Base-by-base conservation (phyloP, 2,888 invertebrate species). In the Synergus gifuensis region DNA sequence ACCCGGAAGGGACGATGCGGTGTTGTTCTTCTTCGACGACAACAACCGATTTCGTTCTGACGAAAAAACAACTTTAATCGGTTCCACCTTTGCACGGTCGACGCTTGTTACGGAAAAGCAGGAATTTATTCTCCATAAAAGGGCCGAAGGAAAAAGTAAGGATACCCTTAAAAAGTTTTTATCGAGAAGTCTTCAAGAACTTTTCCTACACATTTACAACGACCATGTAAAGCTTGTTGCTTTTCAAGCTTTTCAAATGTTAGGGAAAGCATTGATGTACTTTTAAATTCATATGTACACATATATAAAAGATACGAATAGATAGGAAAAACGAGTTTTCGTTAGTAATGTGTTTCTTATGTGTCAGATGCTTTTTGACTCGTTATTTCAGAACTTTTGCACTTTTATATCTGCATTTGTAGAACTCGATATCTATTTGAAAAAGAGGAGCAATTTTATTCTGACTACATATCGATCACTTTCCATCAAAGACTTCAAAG, bases 101-200 rank as follows among this genome's bases (percentile, higher is more conserved):
- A 54, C 73, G 80, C 82, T 83, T 82, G 79, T 84, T 83, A 83
- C 76, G 76, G 78, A 80, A 78, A 77, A 73, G n/a, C 18, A 49
- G 28, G 49, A 40, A 81, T 78, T 78, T 79, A 54, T 22, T 12
- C 11, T 14, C 22, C 60, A 36, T 46, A 46, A 42, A 8, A 54
- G 36, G 66, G 58, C 44, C 44, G 66, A 82, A 82, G 78, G 81
- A 44, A 64, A 82, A 85, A 36, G 78, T 81, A 78, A 79, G 80
- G 80, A 83, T 82, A 82, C 81, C 79, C 80, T 86, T 86, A 84
- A 80, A 81, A 84, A 86, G 82, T 86, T 86, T 86, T 83, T 83
- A 78, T 78, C 63, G 76, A 76, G 79, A 80, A 85, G 86, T 85
- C 85, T 85, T 73, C 54, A 73, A 40, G 66, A 80, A 86, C 83